Evolutionary conservation across 2,888 invertebrate genomes (phyloP).

Genomic region (Lysandra bellargus): DNA sequence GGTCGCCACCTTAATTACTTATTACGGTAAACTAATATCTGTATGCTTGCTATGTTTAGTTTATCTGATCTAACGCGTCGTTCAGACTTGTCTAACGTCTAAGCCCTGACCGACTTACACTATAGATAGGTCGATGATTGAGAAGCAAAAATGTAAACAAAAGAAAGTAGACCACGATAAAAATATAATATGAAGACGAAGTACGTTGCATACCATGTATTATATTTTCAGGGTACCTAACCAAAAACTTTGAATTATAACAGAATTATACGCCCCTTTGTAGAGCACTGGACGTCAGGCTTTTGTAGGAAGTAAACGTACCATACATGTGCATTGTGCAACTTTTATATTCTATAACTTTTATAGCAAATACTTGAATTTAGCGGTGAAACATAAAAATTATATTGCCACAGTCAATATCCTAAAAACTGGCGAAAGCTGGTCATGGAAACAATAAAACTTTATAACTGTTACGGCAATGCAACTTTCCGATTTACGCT

Average conservation of each 20-base stretch:
- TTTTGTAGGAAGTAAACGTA: no score
- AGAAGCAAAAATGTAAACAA: constrained; percentile 18
- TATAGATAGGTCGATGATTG: constrained; percentile 19
- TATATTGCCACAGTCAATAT: constrained; percentile 8
- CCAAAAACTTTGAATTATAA: background rate
- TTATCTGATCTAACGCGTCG: no score
- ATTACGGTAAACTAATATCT: no score
- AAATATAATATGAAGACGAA: background rate
- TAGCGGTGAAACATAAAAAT: background rate
- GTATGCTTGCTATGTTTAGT: no score
- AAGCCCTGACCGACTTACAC: constrained; percentile 11
- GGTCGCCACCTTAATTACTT: no score
- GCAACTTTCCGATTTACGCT: constrained; percentile 13
- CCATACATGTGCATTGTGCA: no score
- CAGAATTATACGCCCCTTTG: background rate
- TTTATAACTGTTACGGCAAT: constrained; percentile 3
- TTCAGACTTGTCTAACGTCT: background rate
- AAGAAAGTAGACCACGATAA: background rate
- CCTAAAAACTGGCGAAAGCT: constrained; percentile 28
- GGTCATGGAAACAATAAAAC: background rate
- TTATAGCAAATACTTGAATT: background rate
- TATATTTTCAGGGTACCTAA: background rate
- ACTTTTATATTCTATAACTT: background rate
- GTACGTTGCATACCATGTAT: background rate
- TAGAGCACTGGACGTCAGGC: background rate